Base-by-base conservation (phyloP, 2,888 invertebrate genomes). In the Cryptus viduatorius region DNA sequence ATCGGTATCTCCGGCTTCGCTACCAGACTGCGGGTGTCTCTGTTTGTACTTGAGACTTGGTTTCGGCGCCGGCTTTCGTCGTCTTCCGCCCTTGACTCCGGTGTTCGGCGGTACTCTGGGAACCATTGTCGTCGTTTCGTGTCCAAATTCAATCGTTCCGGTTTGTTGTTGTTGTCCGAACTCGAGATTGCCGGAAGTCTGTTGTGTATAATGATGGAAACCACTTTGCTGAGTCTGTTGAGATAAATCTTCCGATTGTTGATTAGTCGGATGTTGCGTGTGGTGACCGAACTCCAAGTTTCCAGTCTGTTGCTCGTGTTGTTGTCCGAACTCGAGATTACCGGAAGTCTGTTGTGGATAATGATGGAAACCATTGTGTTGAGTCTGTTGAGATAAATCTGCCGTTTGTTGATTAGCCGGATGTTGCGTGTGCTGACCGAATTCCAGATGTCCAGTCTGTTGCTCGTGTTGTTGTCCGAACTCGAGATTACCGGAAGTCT, bases 301-400 rank as follows among this genome's bases (percentile, higher is more conserved):
- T 4, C 84, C 86, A 59, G 84, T 76, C 48, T 84, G 85, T 61
- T 91, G 88, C 42, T 44, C 16, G 2, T 71, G 80, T 12, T 48
- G 72, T 14, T 64, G 79, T n/a, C 59, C 59, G 4, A 59, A 29
- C 53, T 69, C 69, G 14, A 69, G 37, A 31, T 37, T 68, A 4
- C 56, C 56, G 19, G 59, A 19, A 19, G 19, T 68, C 48, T 77
- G 69, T 37, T 86, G 80, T 65, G 79, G 31, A 12, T 68, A 31
- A 29, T 56, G 64, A 31, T 4, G 65, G 10, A 61, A 81, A 82
- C 79, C 77, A 10, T 19, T 53, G 8, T 84, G 75, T 16, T 67
- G 75, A 48, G 86, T 90, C 88, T 86, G 86, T 86, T 86, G 92
- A 48, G 86, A 90, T 87, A 86, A 89, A 73, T 91, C 85, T 86